A percentile compares a stretch with the other conserved stretches of the same genome.
Evolutionary conservation across 2,113 vertebrate species (phyloP).

Genomic region (Ovis canadensis): DNA sequence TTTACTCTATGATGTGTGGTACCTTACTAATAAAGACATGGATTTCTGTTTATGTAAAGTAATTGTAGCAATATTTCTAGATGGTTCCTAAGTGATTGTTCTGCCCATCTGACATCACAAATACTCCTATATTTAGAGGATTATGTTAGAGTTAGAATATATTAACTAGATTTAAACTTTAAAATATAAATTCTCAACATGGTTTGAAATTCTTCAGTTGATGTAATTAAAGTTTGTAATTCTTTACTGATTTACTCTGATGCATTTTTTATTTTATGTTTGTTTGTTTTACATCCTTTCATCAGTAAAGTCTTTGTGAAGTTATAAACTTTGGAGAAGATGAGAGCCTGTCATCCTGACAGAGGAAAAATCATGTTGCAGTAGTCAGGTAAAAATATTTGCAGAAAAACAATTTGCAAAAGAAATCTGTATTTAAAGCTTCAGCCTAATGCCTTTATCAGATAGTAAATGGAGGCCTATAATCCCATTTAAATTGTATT

Average conservation of each 20-base stretch:
- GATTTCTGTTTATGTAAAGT: conserved; percentile 63
- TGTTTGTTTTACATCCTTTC: conserved; percentile 2
- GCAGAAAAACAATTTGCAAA: neutral
- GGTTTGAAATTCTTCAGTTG: conserved; percentile 53
- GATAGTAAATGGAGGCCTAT: neutral
- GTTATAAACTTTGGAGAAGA: neutral
- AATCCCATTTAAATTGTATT: neutral
- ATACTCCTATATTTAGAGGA: conserved; percentile 44
- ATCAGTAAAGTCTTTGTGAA: neutral
- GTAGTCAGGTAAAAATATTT: neutral
- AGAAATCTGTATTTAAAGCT: neutral
- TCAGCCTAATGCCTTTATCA: neutral
- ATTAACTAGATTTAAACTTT: conserved; percentile 48
- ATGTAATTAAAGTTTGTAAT: conserved; percentile 69
- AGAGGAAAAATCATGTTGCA: neutral
- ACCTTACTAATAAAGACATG: conserved; percentile 62
- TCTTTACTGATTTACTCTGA: conserved; percentile 49
- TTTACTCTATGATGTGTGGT: conserved; percentile 56
- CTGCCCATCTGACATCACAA: neutral
- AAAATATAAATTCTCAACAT: conserved; percentile 41
- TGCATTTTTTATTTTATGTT: conserved; percentile 1
- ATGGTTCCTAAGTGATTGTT: conserved; percentile 43
- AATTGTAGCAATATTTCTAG: conserved; percentile 48
- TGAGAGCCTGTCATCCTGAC: neutral
- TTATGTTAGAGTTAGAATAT: conserved; percentile 44